phyloP scores from a whole-genome alignment of 2,113 vertebrate genomes.

The Colaptes auratus region DNA sequence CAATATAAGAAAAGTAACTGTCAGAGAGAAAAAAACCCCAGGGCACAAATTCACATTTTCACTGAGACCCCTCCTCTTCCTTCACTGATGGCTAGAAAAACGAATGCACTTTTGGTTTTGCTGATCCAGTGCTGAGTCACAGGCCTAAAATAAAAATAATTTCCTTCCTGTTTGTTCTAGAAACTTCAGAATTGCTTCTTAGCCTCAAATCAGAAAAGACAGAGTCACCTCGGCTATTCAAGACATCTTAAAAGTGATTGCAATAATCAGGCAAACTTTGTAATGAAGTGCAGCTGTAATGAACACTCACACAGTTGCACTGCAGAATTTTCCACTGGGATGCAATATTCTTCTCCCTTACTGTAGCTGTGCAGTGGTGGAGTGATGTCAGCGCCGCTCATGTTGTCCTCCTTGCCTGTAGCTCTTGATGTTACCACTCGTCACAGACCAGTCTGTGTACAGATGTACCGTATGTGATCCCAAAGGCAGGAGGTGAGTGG shows the following conservation, averaged over 20 bases:
- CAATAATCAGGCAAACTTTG: conserved; percentile 48
- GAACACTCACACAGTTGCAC: background rate
- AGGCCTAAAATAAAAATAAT: conserved; percentile 40
- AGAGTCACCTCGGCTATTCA: conserved; percentile 38
- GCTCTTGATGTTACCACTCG: background rate
- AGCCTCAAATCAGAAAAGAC: conserved; percentile 23
- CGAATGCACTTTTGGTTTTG: conserved; percentile 20
- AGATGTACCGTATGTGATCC: background rate
- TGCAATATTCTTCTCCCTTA: background rate
- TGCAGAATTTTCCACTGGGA: background rate
- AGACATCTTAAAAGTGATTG: conserved; percentile 39
- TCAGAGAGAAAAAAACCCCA: background rate
- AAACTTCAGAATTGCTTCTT: conserved; percentile 50
- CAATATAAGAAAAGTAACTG: background rate
- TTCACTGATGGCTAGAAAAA: conserved; percentile 15
- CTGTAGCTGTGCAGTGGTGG: background rate
- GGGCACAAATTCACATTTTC: background rate
- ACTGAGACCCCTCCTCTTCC: background rate
- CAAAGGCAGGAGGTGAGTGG: background rate
- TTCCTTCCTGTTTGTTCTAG: conserved; percentile 53
- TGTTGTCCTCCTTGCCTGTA: background rate
- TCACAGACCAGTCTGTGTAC: background rate
- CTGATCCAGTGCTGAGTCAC: conserved; percentile 45
- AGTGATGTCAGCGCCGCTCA: background rate
- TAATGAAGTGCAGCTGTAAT: conserved; percentile 41